These are phyloP conservation scores for Bettongia penicillata DNA, from an alignment of 2,113 vertebrate species.

Conservation along the genomic window DNA sequence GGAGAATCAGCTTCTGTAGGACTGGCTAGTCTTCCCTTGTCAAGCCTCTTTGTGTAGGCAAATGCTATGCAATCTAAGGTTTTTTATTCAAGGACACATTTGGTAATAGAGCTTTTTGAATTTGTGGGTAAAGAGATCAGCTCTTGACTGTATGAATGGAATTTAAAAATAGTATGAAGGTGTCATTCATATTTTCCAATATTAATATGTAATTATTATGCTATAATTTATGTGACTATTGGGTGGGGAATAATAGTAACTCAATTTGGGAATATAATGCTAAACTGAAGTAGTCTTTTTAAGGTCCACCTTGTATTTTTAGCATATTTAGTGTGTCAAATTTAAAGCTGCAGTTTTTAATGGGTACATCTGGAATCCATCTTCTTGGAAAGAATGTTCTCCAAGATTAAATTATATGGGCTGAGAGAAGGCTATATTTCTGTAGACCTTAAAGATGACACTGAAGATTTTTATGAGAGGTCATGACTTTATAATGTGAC, in stretches of 20 bases:
- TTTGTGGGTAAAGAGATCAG: conserved; percentile 26
- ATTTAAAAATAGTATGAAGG: conserved; percentile 44
- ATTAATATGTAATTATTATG: conserved; percentile 46
- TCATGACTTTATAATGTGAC: conserved; percentile 42
- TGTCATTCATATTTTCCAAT: conserved; percentile 23
- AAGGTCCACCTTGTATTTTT: conserved; percentile 26
- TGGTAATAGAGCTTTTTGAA: background rate
- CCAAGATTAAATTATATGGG: conserved; percentile 64
- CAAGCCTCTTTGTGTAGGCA: conserved; percentile 27
- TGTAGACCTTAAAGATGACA: conserved; percentile 64
- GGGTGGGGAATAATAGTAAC: background rate
- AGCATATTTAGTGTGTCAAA: conserved; percentile 45
- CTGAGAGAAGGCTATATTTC: conserved; percentile 72
- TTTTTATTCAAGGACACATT: background rate
- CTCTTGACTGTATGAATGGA: conserved; percentile 14
- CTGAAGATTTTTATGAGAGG: conserved; percentile 69
- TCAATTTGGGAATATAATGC: background rate
- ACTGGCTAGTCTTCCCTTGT: conserved; percentile 30
- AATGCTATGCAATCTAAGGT: background rate
- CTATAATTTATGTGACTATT: conserved; percentile 51
- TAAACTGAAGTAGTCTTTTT: conserved; percentile 52
- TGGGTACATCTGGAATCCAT: conserved; percentile 77
- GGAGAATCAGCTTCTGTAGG: conserved; percentile 48
- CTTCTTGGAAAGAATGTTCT: conserved; percentile 57
- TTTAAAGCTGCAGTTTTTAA: conserved; percentile 59